phyloP scores from a whole-genome alignment of 1,140 invertebrate species.

The Drosophila yakuba region DNA sequence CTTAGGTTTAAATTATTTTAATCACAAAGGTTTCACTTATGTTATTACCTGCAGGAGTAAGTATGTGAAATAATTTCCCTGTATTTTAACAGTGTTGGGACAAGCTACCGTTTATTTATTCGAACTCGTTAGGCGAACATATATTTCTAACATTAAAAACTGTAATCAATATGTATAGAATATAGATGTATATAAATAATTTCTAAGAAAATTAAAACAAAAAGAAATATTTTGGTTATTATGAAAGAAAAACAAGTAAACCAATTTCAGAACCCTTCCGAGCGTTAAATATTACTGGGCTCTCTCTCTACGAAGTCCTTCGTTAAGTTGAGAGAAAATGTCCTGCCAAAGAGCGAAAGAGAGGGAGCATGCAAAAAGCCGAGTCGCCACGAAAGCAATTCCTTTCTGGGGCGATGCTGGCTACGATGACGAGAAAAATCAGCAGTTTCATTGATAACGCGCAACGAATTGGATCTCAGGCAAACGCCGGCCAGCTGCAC shows the following conservation, averaged over 20 bases:
- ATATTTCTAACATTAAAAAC: too few species aligned
- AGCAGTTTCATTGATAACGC: conserved; percentile 80
- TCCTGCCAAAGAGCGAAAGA: not conserved
- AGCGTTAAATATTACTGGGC: conserved; percentile 19
- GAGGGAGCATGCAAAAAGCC: conserved; percentile 16
- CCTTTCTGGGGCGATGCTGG: conserved; percentile 72
- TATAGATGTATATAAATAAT: not conserved
- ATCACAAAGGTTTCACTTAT: too few species aligned
- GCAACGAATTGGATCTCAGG: conserved; percentile 74
- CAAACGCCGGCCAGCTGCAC: conserved; percentile 34
- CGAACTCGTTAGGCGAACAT: too few species aligned
- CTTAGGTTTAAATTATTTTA: too few species aligned
- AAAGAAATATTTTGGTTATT: not conserved
- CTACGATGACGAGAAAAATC: conserved; percentile 78
- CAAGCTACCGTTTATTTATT: not conserved
- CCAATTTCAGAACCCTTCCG: not conserved
- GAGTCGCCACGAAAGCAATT: conserved; percentile 28
- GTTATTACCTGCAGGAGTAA: too few species aligned
- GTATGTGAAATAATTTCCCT: conserved; percentile 6
- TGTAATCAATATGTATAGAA: too few species aligned
- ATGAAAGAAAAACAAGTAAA: too few species aligned
- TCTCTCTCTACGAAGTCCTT: conserved; percentile 6
- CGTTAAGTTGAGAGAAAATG: conserved; percentile 27
- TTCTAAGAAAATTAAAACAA: not conserved
- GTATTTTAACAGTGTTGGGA: conserved; percentile 40